phyloP scores from a whole-genome alignment of 2,888 invertebrate species.

The Junonia oenone region DNA sequence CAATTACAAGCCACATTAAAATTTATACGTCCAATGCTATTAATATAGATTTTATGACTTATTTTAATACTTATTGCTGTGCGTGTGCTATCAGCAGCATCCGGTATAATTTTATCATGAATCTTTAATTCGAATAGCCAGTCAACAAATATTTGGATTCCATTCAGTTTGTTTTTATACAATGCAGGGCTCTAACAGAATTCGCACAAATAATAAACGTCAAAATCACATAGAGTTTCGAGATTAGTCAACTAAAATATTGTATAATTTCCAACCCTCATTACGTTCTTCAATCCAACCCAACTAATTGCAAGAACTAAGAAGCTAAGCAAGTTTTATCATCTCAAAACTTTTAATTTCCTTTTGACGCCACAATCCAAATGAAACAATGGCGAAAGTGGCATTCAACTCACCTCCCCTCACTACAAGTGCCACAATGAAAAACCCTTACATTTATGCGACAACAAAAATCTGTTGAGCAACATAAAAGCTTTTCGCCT shows the following conservation, averaged over 20 bases:
- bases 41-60: neutral
- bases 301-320: neutral
- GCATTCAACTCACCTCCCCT: slow-evolving; percentile 33
- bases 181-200: no score
- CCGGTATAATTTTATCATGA: no score
- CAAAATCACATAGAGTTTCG: neutral
- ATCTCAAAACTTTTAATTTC: slow-evolving; percentile 27
- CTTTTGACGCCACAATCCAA: slow-evolving; percentile 23
- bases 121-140: no score
- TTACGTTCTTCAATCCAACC: neutral
- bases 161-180: no score
- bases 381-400: slow-evolving; percentile 30
- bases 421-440: slow-evolving; percentile 43
- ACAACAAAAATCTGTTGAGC: slow-evolving; percentile 59
- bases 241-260: neutral
- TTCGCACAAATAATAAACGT: no score
- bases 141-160: no score
- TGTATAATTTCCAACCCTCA: neutral
- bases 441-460: slow-evolving; percentile 59
- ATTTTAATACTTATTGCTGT: neutral
- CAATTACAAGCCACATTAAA: neutral
- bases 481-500: slow-evolving; percentile 64
- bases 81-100: neutral
- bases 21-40: neutral
- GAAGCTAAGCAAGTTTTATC: slow-evolving; percentile 10